A percentile compares a stretch with the other conserved stretches of the same genome.
Evolutionary conservation across 2,888 invertebrate species (phyloP).

Genomic region (Euphydryas editha): DNA sequence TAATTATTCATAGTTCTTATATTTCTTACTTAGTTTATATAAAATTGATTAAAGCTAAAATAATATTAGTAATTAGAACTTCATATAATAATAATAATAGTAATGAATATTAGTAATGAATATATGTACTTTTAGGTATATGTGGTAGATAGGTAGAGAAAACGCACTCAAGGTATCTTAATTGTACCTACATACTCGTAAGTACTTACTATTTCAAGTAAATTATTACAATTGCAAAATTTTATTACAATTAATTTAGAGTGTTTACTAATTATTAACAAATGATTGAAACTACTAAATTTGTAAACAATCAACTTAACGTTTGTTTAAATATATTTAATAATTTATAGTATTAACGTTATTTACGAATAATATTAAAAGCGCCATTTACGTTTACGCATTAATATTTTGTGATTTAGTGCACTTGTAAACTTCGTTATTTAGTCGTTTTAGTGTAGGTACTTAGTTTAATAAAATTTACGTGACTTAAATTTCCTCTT

Average conservation of each 20-base stretch:
- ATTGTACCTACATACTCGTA: not conserved
- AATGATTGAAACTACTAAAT: not conserved
- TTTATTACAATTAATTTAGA: not conserved
- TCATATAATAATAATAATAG: too few species aligned
- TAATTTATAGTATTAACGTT: constrained; percentile 11
- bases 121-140: too few species aligned
- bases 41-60: too few species aligned
- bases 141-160: too few species aligned
- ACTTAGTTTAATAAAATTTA: not conserved
- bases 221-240: not conserved
- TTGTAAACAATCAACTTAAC: not conserved
- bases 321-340: constrained; percentile 15
- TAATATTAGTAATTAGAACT: too few species aligned
- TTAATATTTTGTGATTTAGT: not conserved
- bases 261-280: not conserved
- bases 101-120: too few species aligned
- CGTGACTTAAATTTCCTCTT: constrained; percentile 2
- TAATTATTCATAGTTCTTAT: constrained; percentile 25
- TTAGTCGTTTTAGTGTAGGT: not conserved
- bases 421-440: not conserved
- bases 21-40: not conserved
- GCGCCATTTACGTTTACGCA: not conserved
- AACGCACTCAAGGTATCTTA: not conserved
- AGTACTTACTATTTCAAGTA: too few species aligned
- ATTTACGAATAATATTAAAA: not conserved